Conservation (phyloP, 1,140 invertebrate species). For the Linepithema humile region DNA sequence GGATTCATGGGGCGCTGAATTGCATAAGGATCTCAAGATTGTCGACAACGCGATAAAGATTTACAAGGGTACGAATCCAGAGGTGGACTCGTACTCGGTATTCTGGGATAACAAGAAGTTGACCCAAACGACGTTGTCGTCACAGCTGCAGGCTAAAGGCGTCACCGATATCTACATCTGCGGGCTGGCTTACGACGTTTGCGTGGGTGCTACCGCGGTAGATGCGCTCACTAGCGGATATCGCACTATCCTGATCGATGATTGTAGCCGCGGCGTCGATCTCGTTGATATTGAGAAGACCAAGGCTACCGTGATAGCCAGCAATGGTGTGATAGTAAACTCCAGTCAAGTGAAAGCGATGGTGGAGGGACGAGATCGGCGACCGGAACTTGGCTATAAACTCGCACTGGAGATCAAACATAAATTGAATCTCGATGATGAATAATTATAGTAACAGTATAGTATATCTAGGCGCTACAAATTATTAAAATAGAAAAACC, state of each 20-base stretch:
- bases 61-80: constrained; percentile 97
- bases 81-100: constrained; percentile 98
- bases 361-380: constrained; percentile 93
- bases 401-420: constrained; percentile 92
- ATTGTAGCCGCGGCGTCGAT: constrained; percentile 95
- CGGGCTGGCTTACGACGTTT: constrained; percentile 98
- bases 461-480: background rate
- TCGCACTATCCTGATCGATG: constrained; percentile 94
- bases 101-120: constrained; percentile 99
- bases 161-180: constrained; percentile 98
- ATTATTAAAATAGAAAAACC: constrained; percentile 21
- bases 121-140: constrained; percentile 93
- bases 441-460: constrained; percentile 31
- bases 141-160: constrained; percentile 90
- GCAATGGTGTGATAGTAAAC: constrained; percentile 92
- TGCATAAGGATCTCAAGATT: constrained; percentile 95
- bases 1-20: constrained; percentile 96
- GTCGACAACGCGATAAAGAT: constrained; percentile 91
- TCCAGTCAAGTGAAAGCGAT: constrained; percentile 92
- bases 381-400: constrained; percentile 94
- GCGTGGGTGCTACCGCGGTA: constrained; percentile 95
- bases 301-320: constrained; percentile 89
- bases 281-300: constrained; percentile 93
- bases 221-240: constrained; percentile 95
- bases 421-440: constrained; percentile 51